phyloP scores from a whole-genome alignment of 2,888 invertebrate species.

The Baccha elongata region DNA sequence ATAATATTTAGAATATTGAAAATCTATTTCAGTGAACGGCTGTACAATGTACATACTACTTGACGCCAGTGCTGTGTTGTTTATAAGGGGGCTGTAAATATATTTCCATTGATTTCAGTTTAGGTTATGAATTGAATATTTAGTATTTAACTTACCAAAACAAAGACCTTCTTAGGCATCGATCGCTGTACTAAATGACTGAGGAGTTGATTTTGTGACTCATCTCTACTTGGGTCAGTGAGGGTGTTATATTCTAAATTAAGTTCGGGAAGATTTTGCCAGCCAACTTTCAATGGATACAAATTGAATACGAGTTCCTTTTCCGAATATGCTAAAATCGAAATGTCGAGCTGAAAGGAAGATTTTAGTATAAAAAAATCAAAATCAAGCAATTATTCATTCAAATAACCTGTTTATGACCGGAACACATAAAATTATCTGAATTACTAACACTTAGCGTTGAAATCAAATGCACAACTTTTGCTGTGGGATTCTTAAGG shows the following conservation, averaged over 20 bases:
- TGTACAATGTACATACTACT: constrained; percentile 53
- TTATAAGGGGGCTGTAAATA: constrained; percentile 63
- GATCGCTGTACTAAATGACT: constrained; percentile 81
- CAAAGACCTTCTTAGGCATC: constrained; percentile 82
- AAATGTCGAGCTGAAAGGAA: constrained; percentile 79
- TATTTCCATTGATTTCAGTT: background rate
- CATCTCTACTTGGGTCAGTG: constrained; percentile 80
- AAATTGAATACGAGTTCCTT: constrained; percentile 81
- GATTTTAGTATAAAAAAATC: background rate
- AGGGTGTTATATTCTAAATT: constrained; percentile 80
- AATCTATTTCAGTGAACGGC: constrained; percentile 31
- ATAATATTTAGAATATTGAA: constrained; percentile 54
- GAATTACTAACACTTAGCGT: constrained; percentile 80
- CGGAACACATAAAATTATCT: constrained; percentile 97
- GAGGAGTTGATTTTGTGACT: constrained; percentile 79
- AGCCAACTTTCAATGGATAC: constrained; percentile 81
- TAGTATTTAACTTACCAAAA: constrained; percentile 78
- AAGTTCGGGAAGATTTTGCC: constrained; percentile 81
- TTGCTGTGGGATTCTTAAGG: constrained; percentile 80
- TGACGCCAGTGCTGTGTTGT: constrained; percentile 57
- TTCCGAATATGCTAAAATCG: constrained; percentile 81
- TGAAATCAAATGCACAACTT: constrained; percentile 81
- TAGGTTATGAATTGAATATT: background rate
- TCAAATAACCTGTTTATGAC: constrained; percentile 90
- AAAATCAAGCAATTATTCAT: background rate